phyloP scores from a whole-genome alignment of 2,113 vertebrate species.

The Erythrolamprus reginae region DNA sequence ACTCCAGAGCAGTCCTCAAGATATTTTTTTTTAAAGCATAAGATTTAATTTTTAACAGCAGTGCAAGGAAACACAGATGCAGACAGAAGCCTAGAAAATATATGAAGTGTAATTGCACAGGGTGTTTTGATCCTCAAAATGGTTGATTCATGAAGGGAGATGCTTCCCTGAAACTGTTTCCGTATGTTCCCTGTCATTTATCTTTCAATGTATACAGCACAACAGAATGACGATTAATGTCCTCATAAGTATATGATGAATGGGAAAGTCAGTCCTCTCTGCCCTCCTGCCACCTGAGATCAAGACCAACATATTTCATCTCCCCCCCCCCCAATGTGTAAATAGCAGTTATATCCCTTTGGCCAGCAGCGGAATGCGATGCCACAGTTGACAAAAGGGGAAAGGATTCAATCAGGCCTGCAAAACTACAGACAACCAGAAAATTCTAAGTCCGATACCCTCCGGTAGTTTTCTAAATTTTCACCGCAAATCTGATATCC shows the following conservation, averaged over 20 bases:
- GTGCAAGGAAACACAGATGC: constrained; percentile 56
- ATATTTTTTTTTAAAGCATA: constrained; percentile 24
- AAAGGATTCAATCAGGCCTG: background rate
- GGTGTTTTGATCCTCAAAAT: constrained; percentile 48
- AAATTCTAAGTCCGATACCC: background rate
- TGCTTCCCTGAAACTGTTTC: constrained; percentile 35
- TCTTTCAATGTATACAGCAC: constrained; percentile 33
- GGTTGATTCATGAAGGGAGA: constrained; percentile 24
- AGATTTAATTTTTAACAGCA: constrained; percentile 59
- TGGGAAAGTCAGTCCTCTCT: constrained; percentile 20
- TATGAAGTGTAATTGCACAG: constrained; percentile 27
- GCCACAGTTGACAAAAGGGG: background rate
- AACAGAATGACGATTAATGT: constrained; percentile 44
- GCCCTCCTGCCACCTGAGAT: constrained; percentile 39
- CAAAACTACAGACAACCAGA: background rate
- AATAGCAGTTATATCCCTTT: constrained; percentile 16
- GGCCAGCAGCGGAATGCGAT: background rate
- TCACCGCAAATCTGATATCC: background rate
- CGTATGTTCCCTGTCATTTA: constrained; percentile 54
- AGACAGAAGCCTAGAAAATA: constrained; percentile 56
- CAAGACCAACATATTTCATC: constrained; percentile 45
- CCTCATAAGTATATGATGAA: constrained; percentile 45
- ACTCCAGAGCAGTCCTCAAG: constrained; percentile 42
- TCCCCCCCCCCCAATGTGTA: background rate
- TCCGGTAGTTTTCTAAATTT: background rate